Conservation (phyloP, 2,797 vertebrate species). For the Buphagus erythrorhynchus region DNA sequence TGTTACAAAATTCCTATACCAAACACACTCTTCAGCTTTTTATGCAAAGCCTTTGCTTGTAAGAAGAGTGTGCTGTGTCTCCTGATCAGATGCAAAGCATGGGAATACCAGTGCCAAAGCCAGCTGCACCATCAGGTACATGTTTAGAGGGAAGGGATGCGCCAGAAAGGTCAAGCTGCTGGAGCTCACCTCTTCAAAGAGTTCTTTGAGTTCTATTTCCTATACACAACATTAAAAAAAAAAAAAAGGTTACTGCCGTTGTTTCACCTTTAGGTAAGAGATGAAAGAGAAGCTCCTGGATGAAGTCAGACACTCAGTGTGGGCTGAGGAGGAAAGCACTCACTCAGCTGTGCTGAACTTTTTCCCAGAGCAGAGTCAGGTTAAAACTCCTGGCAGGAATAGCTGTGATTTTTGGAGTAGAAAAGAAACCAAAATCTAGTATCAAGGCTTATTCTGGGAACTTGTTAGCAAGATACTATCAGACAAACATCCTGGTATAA, state of each 20-base stretch:
- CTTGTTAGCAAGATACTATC: background rate
- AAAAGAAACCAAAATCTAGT: background rate
- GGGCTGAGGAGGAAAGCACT: background rate
- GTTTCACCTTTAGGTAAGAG: background rate
- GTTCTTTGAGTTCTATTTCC: background rate
- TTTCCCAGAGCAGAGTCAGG: background rate
- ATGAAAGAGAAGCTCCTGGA: background rate
- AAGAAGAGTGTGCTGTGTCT: background rate
- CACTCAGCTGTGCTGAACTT: fast-evolving
- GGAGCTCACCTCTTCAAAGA: background rate
- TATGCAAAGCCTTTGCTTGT: background rate
- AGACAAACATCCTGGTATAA: background rate
- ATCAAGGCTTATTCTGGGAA: background rate
- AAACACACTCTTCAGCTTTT: background rate
- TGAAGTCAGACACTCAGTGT: fast-evolving
- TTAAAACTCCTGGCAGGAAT: background rate
- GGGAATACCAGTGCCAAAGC: background rate
- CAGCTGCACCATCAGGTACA: fast-evolving
- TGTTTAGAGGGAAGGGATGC: background rate
- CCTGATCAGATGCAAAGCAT: background rate
- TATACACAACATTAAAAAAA: fast-evolving
- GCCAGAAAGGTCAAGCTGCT: background rate
- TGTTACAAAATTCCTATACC: background rate
- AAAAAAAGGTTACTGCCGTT: background rate
- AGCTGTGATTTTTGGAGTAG: background rate